A percentile compares a stretch with the other conserved stretches of the same genome.
These are phyloP conservation scores for Aromia moschata DNA, from an alignment of 2,888 invertebrate genomes.

Conservation along the genomic window DNA sequence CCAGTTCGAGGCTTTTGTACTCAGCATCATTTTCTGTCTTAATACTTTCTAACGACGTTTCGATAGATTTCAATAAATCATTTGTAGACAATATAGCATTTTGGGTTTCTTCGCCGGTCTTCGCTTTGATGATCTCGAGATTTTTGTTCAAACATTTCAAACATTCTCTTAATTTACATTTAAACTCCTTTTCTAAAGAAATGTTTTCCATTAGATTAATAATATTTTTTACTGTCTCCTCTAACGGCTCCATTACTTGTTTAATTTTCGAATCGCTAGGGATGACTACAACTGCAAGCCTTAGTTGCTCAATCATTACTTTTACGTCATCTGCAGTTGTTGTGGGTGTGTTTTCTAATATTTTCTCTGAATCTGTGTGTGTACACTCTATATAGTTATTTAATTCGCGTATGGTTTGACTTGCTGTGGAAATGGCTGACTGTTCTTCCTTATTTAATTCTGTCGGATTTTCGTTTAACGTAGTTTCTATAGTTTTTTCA, in stretches of 20 bases:
- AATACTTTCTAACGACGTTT: slow-evolving; percentile 22
- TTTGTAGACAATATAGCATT: slow-evolving; percentile 8
- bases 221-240: slow-evolving; percentile 59
- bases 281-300: slow-evolving; percentile 55
- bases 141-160: slow-evolving; percentile 31
- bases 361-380: slow-evolving; percentile 33
- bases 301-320: slow-evolving; percentile 54
- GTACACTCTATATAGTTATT: slow-evolving; percentile 46
- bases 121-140: slow-evolving; percentile 30
- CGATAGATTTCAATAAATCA: slow-evolving; percentile 10
- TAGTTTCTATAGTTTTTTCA: slow-evolving; percentile 44
- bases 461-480: slow-evolving; percentile 28
- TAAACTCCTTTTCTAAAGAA: slow-evolving; percentile 43
- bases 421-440: slow-evolving; percentile 50
- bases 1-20: slow-evolving; percentile 23
- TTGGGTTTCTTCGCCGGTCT: slow-evolving; percentile 27
- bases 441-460: slow-evolving; percentile 51
- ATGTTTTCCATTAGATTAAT: slow-evolving; percentile 59
- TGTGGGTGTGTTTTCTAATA: slow-evolving; percentile 21
- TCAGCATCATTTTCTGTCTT: slow-evolving; percentile 27
- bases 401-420: slow-evolving; percentile 51
- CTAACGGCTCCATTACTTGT: slow-evolving; percentile 55
- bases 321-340: slow-evolving; percentile 51
- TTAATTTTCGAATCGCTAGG: slow-evolving; percentile 54
- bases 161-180: slow-evolving; percentile 35